phyloP scores from a whole-genome alignment of 2,888 invertebrate species.

The Arenicola marina region DNA sequence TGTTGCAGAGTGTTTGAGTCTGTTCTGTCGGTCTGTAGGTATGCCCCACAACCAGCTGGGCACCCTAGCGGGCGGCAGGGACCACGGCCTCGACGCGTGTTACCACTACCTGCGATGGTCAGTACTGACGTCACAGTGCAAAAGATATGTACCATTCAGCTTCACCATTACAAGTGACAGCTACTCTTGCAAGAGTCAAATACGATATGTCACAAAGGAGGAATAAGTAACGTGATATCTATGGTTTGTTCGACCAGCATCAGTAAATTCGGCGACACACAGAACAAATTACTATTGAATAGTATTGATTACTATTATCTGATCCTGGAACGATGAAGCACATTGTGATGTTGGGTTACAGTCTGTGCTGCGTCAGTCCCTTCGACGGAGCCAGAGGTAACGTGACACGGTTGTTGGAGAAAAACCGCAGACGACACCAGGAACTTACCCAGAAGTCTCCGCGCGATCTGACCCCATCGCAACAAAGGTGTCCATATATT shows the following conservation, averaged over 20 bases:
- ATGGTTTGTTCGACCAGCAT: too few relatives aligned
- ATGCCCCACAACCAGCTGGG: slow-evolving; percentile 96
- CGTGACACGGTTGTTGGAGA: slow-evolving; percentile 70
- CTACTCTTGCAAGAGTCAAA: too few relatives aligned
- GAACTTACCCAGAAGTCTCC: slow-evolving; percentile 39
- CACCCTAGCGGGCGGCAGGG: slow-evolving; percentile 74
- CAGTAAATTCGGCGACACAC: too few relatives aligned
- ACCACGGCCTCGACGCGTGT: slow-evolving; percentile 83
- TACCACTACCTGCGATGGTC: slow-evolving; percentile 86
- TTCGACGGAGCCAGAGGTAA: slow-evolving; percentile 92
- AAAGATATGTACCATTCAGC: too few relatives aligned
- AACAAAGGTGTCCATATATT: slow-evolving; percentile 50
- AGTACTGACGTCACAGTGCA: slow-evolving; percentile 20
- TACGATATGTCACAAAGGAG: too few relatives aligned
- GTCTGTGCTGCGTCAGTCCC: slow-evolving; percentile 72
- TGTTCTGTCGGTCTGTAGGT: slow-evolving; percentile 64
- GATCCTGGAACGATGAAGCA: too few relatives aligned
- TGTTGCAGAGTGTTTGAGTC: too few relatives aligned
- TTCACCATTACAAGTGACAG: too few relatives aligned
- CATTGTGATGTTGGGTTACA: too few relatives aligned
- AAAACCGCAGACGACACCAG: slow-evolving; percentile 59
- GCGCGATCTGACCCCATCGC: slow-evolving; percentile 44
- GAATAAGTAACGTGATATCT: too few relatives aligned
- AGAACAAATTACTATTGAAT: too few relatives aligned
- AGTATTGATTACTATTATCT: too few relatives aligned